Evolutionary conservation across 2,113 vertebrate genomes (phyloP).

Genomic region (Xyrauchen texanus): DNA sequence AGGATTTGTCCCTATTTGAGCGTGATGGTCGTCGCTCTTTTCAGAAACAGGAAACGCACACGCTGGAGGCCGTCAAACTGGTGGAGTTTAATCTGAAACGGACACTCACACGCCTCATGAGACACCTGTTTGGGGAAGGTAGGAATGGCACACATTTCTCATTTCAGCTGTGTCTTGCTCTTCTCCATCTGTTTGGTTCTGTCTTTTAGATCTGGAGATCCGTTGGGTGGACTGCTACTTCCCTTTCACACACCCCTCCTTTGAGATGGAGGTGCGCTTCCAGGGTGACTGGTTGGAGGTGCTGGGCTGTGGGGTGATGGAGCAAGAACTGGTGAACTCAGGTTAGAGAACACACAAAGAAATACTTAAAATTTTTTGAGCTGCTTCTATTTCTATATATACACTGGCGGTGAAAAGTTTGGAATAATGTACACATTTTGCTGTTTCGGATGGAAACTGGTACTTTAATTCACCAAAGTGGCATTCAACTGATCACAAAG

Average conservation of each 20-base stretch:
- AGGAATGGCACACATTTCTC: conserved; percentile 49
- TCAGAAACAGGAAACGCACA: conserved; percentile 86
- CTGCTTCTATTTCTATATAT: too few species aligned
- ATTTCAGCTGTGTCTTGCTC: not conserved
- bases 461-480: too few species aligned
- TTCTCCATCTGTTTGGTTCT: conserved; percentile 3
- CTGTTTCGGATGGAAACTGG: too few species aligned
- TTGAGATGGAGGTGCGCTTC: conserved; percentile 97
- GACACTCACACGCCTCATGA: conserved; percentile 80
- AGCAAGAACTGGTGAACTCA: conserved; percentile 89
- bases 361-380: not conserved
- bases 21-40: conserved; percentile 75
- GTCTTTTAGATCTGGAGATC: conserved; percentile 81
- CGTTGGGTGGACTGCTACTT: conserved; percentile 96
- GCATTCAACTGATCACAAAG: too few species aligned
- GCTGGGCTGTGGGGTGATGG: conserved; percentile 96
- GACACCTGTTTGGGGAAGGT: conserved; percentile 88
- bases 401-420: too few species aligned
- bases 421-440: too few species aligned
- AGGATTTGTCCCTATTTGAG: conserved; percentile 85
- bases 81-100: conserved; percentile 87
- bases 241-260: conserved; percentile 97
- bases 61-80: conserved; percentile 88
- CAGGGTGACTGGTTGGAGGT: conserved; percentile 93
- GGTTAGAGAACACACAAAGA: conserved; percentile 69